Conservation (phyloP, 2,888 invertebrate species). For the Volucella zonaria region DNA sequence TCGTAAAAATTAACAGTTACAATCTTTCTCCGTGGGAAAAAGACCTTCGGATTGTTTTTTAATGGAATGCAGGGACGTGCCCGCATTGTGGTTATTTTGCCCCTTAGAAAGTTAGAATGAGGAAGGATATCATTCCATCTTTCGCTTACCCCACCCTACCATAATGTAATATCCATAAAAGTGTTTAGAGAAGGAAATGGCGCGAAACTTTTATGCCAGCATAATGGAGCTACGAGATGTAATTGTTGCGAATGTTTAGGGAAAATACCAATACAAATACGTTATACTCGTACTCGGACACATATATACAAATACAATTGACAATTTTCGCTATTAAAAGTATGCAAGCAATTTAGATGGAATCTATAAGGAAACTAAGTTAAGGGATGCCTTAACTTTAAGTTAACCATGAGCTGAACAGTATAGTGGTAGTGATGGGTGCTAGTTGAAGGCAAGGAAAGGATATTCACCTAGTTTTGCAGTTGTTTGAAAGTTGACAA, state of each 20-base stretch:
- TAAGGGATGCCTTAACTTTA: background rate
- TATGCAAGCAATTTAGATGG: slow-evolving; percentile 12
- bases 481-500: too few relatives aligned
- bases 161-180: slow-evolving; percentile 54
- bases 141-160: background rate
- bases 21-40: slow-evolving; percentile 29
- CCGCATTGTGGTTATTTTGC: slow-evolving; percentile 39
- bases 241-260: slow-evolving; percentile 43
- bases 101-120: slow-evolving; percentile 2
- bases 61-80: slow-evolving; percentile 42
- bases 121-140: background rate
- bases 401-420: background rate
- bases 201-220: slow-evolving; percentile 49
- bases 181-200: slow-evolving; percentile 56
- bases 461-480: too few relatives aligned
- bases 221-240: slow-evolving; percentile 23
- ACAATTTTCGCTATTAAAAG: slow-evolving; percentile 8
- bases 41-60: slow-evolving; percentile 57
- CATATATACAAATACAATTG: too few relatives aligned
- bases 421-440: too few relatives aligned
- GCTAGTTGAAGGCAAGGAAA: too few relatives aligned
- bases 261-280: too few relatives aligned
- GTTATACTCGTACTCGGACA: too few relatives aligned
- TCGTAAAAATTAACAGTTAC: slow-evolving; percentile 66
- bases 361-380: background rate